Conservation (phyloP, 2,113 vertebrate genomes). For the Pantherophis guttatus region DNA sequence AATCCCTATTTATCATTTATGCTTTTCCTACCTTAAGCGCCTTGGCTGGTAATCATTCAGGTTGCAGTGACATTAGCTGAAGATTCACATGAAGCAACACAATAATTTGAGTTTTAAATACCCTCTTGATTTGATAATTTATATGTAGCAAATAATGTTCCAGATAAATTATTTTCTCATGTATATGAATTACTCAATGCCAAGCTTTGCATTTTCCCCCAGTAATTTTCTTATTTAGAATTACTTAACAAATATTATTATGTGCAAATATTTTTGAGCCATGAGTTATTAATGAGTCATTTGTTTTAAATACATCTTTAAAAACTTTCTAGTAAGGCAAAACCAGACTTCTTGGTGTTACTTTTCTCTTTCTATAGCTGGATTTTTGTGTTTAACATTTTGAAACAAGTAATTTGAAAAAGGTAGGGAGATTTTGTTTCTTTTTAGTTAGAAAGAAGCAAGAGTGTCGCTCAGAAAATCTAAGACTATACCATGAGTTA, state of each 20-base stretch:
- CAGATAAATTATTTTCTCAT: neutral
- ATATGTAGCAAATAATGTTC: neutral
- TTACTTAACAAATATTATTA: neutral
- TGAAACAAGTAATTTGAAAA: neutral
- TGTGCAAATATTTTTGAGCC: neutral
- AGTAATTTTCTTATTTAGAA: conserved; percentile 11
- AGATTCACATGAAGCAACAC: neutral
- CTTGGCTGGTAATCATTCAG: too few relatives aligned
- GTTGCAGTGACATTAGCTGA: neutral
- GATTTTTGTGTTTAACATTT: neutral
- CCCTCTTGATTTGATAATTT: neutral
- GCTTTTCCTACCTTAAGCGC: neutral
- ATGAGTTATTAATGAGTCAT: neutral
- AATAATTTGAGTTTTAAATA: neutral
- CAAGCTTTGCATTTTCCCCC: neutral
- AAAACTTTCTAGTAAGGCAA: neutral
- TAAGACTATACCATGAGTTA: neutral
- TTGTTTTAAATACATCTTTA: conserved; percentile 14
- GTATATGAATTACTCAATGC: neutral
- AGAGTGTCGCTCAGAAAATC: neutral
- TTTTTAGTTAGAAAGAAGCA: neutral
- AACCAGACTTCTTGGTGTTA: neutral
- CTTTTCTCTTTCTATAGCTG: neutral
- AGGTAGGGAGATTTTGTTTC: neutral
- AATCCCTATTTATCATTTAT: neutral